Evolutionary conservation across 2,797 vertebrate species (phyloP).

Genomic region (Ceryle rudis): DNA sequence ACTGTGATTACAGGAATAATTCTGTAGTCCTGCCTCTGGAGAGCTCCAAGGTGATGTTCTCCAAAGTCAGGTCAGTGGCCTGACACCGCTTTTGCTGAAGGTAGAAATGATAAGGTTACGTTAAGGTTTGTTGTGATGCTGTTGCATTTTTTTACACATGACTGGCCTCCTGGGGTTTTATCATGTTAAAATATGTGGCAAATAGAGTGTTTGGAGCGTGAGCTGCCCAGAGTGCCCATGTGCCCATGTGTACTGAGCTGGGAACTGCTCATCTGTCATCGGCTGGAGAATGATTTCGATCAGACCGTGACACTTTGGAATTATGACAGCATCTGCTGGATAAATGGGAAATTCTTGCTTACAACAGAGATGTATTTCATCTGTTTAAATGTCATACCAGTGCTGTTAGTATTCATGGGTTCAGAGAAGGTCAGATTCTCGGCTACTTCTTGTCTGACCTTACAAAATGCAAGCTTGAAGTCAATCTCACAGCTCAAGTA

Average conservation of each 20-base stretch:
- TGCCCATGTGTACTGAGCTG: background rate
- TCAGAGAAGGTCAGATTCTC: background rate
- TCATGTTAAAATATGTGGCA: background rate
- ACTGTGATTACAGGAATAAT: background rate
- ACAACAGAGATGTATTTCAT: background rate
- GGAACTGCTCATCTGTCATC: background rate
- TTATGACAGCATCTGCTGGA: background rate
- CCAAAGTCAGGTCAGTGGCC: background rate
- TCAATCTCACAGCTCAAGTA: background rate
- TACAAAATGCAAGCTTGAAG: fast-evolving
- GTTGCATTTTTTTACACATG: background rate
- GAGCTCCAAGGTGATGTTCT: background rate
- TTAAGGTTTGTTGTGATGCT: background rate
- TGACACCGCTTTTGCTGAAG: fast-evolving
- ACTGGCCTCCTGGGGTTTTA: background rate
- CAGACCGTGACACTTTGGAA: background rate
- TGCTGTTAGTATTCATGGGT: background rate
- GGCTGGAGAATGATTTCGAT: background rate
- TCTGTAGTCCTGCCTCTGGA: background rate
- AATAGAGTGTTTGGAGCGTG: fast-evolving
- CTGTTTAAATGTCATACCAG: background rate
- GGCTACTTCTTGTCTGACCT: background rate
- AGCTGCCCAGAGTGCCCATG: background rate
- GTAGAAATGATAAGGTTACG: background rate
- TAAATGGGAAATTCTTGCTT: background rate